phyloP scores from a whole-genome alignment of 2,888 invertebrate species.

The Polydrusus cervinus region DNA sequence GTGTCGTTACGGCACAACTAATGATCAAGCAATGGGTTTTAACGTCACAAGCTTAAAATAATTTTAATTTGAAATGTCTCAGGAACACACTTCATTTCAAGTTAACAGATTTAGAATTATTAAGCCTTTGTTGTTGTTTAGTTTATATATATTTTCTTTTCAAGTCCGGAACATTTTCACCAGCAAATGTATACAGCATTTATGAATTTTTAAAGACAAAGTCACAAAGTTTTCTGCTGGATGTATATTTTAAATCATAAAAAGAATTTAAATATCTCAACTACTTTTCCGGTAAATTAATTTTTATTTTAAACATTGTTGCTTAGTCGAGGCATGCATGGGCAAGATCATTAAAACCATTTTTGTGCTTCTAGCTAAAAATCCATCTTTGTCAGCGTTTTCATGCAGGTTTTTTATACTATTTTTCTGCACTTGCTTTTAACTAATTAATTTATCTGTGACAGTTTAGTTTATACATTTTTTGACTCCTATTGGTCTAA shows the following conservation, averaged over 20 bases:
- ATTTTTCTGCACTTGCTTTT: neutral
- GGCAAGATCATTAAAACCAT: conserved; percentile 11
- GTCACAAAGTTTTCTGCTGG: conserved; percentile 5
- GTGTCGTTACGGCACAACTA: too few species aligned
- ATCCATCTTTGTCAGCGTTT: conserved; percentile 1
- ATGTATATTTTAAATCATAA: conserved; percentile 29
- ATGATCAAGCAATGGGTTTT: too few species aligned
- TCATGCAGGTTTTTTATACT: neutral
- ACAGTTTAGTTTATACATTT: neutral
- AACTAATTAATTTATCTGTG: neutral
- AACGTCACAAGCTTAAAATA: conserved; percentile 8
- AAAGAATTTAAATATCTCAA: conserved; percentile 13
- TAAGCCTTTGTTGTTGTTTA: conserved; percentile 29
- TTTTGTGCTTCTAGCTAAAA: conserved; percentile 5
- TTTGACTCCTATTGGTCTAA: too few species aligned
- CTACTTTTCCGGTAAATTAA: conserved; percentile 21
- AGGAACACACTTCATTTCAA: conserved; percentile 21
- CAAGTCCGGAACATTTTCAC: conserved; percentile 8
- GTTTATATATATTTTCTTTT: conserved; percentile 24
- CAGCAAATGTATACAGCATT: conserved; percentile 29
- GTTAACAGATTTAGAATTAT: conserved; percentile 30
- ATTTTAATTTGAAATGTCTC: conserved; percentile 23
- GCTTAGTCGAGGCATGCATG: neutral
- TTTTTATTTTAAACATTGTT: conserved; percentile 27
- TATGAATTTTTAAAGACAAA: conserved; percentile 25